Conservation (phyloP, 1,140 invertebrate species). For the Cherax destructor region DNA sequence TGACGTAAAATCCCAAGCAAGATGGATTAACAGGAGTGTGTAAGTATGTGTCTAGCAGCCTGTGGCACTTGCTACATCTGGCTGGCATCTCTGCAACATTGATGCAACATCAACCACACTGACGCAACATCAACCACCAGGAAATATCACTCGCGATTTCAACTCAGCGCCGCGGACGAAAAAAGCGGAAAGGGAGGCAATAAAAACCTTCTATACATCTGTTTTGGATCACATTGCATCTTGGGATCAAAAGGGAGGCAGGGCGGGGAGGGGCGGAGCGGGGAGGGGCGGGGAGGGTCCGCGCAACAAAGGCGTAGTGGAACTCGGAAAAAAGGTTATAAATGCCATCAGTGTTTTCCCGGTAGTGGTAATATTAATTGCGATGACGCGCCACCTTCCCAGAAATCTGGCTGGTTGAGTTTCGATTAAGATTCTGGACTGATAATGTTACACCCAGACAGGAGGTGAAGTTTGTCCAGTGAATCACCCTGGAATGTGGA, state of each 20-base stretch:
- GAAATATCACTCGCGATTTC: conserved; percentile 67
- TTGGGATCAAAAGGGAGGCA: conserved; percentile 16
- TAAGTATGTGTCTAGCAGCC: not conserved
- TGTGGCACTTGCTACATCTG: conserved; percentile 27
- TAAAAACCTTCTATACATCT: conserved; percentile 18
- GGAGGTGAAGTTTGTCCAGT: not conserved
- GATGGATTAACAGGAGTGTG: not conserved
- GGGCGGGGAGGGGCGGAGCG: no score
- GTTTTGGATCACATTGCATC: conserved; percentile 30
- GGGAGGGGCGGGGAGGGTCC: not conserved
- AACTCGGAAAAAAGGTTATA: no score
- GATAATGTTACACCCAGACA: not conserved
- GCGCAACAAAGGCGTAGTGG: not conserved
- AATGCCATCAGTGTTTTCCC: not conserved
- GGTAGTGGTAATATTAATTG: not conserved
- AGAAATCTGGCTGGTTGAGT: not conserved
- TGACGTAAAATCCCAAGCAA: not conserved
- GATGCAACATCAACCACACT: conserved; percentile 40
- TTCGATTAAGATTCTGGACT: not conserved
- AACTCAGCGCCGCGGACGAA: conserved; percentile 7
- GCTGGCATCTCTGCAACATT: conserved; percentile 32
- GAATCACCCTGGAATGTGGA: not conserved
- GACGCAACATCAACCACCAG: conserved; percentile 54
- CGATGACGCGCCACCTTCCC: not conserved
- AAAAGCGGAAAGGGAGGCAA: conserved; percentile 3